Conservation (phyloP, 2,113 vertebrate genomes). For the Procapra przewalskii region DNA sequence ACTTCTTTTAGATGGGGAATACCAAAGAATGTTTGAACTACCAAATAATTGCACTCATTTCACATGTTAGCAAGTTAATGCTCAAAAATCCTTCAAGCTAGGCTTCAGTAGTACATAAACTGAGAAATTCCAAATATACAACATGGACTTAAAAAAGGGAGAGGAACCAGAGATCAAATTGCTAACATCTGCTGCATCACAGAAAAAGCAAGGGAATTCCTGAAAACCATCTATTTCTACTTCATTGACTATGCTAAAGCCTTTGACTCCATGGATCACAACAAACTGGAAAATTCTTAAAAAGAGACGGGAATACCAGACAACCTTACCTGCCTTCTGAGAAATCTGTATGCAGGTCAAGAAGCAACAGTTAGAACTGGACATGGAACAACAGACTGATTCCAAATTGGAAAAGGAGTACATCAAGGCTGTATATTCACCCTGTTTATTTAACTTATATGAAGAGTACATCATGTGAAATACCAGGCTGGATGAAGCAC, state of each 20-base stretch:
- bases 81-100: neutral
- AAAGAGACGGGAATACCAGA: neutral
- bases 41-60: neutral
- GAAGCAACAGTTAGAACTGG: neutral
- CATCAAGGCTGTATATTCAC: neutral
- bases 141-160: neutral
- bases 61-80: neutral
- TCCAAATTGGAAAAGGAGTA: neutral
- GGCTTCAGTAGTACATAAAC: neutral
- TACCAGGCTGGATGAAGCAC: neutral
- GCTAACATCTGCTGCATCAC: neutral
- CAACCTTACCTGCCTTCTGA: neutral
- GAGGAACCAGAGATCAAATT: neutral
- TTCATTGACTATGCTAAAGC: neutral
- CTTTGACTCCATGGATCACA: neutral
- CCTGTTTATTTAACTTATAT: neutral
- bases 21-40: neutral
- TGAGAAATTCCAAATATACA: neutral
- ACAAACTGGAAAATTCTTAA: neutral
- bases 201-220: neutral
- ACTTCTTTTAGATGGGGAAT: neutral
- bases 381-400: neutral
- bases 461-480: neutral
- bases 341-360: neutral
- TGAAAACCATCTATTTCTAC: neutral